These are phyloP conservation scores for Sycobia sp. DNA, from an alignment of 1,140 invertebrate genomes.

Conservation along the genomic window DNA sequence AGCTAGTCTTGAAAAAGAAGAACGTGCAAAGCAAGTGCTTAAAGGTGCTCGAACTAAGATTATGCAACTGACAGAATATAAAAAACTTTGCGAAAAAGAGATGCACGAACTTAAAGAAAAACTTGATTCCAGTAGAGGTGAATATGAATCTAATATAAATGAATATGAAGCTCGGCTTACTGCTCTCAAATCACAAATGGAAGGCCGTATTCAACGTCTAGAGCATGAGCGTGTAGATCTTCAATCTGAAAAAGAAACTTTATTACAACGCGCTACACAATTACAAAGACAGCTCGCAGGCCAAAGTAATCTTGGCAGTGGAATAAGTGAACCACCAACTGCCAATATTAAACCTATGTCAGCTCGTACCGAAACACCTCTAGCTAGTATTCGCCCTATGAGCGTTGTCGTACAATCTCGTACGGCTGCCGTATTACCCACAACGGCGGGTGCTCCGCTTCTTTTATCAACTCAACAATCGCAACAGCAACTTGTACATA, in stretches of 20 bases:
- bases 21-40: slow-evolving; percentile 74
- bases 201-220: slow-evolving; percentile 70
- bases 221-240: slow-evolving; percentile 79
- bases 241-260: slow-evolving; percentile 71
- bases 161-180: slow-evolving; percentile 68
- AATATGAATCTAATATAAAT: slow-evolving; percentile 40
- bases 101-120: slow-evolving; percentile 67
- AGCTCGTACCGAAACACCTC: slow-evolving; percentile 77
- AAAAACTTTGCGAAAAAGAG: slow-evolving; percentile 66
- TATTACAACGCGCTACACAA: slow-evolving; percentile 74
- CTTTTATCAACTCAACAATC: slow-evolving; percentile 69
- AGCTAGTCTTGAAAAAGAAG: slow-evolving; percentile 70
- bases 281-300: slow-evolving; percentile 78
- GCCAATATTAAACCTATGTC: slow-evolving; percentile 96
- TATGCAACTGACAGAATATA: slow-evolving; percentile 70
- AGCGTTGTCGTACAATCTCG: slow-evolving; percentile 74
- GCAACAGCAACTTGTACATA: slow-evolving; percentile 59
- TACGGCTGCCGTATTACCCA: slow-evolving; percentile 81
- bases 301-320: slow-evolving; percentile 69
- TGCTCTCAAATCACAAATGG: slow-evolving; percentile 74
- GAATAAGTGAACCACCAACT: slow-evolving; percentile 75
- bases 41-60: slow-evolving; percentile 76
- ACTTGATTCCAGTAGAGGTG: slow-evolving; percentile 53
- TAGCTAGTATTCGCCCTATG: slow-evolving; percentile 92
- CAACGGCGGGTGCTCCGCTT: slow-evolving; percentile 65